Evolutionary conservation across 2,888 invertebrate species (phyloP).

Genomic region (Eupithecia dodoneata): DNA sequence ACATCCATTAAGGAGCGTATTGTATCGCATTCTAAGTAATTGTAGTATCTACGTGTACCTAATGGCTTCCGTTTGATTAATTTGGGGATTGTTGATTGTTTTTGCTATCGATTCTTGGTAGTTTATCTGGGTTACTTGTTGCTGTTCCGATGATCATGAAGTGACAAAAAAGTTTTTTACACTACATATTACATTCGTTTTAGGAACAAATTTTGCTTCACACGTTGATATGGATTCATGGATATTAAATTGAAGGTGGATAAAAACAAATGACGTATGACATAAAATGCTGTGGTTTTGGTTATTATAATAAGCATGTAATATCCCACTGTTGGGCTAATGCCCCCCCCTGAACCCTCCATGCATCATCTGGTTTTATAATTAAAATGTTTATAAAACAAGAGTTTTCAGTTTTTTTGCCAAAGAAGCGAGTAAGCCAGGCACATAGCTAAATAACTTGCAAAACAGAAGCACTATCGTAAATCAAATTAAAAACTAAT

Average conservation of each 20-base stretch:
- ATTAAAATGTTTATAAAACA: background rate
- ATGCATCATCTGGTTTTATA: background rate
- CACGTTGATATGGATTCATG: background rate
- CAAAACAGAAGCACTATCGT: constrained; percentile 24
- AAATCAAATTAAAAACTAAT: constrained; percentile 33
- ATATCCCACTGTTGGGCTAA: too few relatives aligned
- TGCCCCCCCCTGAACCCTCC: too few relatives aligned
- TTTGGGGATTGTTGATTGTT: constrained; percentile 60
- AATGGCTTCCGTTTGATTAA: constrained; percentile 65
- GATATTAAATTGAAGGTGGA: background rate
- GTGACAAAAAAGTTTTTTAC: background rate
- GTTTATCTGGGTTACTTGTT: constrained; percentile 19
- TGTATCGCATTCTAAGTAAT: constrained; percentile 76
- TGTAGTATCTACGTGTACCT: constrained; percentile 65
- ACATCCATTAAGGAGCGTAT: constrained; percentile 72
- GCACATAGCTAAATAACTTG: background rate
- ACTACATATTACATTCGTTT: background rate
- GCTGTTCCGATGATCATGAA: background rate
- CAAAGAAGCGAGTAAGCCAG: background rate
- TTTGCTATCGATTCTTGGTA: constrained; percentile 56
- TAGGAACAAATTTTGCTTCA: background rate
- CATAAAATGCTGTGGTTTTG: background rate
- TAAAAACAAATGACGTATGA: background rate
- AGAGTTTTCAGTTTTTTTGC: background rate
- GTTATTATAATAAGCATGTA: too few relatives aligned